Conservation (phyloP, 2,113 vertebrate genomes). For the Parus major region DNA sequence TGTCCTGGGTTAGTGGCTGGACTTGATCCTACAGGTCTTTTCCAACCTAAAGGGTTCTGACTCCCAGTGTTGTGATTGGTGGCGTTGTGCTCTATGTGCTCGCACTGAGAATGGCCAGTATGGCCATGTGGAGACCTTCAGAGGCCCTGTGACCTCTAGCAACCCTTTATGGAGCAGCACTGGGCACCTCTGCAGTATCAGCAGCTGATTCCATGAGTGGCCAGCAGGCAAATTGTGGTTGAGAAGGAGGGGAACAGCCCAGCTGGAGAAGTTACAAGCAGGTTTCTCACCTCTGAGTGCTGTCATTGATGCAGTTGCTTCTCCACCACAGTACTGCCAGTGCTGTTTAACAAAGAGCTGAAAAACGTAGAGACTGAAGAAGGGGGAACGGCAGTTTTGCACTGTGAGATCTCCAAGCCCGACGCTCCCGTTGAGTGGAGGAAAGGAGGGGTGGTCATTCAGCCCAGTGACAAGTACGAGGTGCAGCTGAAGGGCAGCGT, state of each 20-base stretch:
- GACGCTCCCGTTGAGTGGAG: slow-evolving; percentile 81
- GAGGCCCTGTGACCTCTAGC: not conserved
- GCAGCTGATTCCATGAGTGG: too few relatives aligned
- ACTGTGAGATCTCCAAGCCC: slow-evolving; percentile 82
- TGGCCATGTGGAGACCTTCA: not conserved
- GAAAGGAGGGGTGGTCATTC: slow-evolving; percentile 82
- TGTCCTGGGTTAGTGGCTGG: not conserved
- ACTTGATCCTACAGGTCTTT: not conserved
- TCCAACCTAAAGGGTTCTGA: not conserved
- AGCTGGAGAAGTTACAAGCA: not conserved
- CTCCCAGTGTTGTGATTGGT: too few relatives aligned
- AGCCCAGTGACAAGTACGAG: slow-evolving; percentile 81
- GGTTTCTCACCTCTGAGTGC: not conserved
- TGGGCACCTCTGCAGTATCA: not conserved
- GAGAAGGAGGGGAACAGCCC: not conserved
- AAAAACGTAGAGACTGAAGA: slow-evolving; percentile 79
- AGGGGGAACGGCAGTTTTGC: slow-evolving; percentile 76
- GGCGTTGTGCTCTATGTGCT: not conserved
- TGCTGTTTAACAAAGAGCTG: slow-evolving; percentile 82
- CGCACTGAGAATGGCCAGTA: not conserved
- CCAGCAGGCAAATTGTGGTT: not conserved
- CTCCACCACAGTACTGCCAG: slow-evolving; percentile 73
- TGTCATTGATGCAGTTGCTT: not conserved
- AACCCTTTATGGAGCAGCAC: not conserved
- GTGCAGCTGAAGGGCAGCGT: slow-evolving; percentile 77